Base-by-base conservation (phyloP, 2,888 invertebrate genomes). In the Thereva unica region DNA sequence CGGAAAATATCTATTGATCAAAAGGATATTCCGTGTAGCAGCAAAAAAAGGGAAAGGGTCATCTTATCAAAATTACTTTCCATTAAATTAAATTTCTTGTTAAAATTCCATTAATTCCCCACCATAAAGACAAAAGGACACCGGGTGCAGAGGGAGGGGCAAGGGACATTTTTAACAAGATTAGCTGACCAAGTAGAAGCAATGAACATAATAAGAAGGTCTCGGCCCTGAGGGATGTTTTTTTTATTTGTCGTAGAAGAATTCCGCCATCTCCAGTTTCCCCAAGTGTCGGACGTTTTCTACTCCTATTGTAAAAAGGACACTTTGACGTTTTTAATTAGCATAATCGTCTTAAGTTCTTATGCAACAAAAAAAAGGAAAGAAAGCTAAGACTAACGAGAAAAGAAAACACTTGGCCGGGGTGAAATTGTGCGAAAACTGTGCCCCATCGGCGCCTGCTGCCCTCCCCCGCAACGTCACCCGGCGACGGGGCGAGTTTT, bases 81-180 rank as follows among this genome's bases (percentile, higher is more conserved):
- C 49, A 61, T 61, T 61, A 61, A 61, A 50, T 59, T 61, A 61
- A 61, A 61, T 61, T 50, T 61, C 61, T 50, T 61, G 40, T 61
- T 50, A 50, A 61, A 61, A 61, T 50, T 61, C 61, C 40, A 49
- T 50, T 61, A 50, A 61, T 41, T 50, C 50, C 41, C 61, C 41
- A 50, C 49, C 50, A 42, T 23, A 23, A 61, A 61, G 50, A 61
- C 61, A 61, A 61, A 41, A 23, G 23, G 23, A 23, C 23, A 23
- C 23, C 23, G 2, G 23, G 23, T 41, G 61, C 49, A 49, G 50
- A 50, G 49, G 50, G 50, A n/a, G n/a, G 23, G 49, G 42, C 34
- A 49, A 49, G 41, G 50, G 61, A 50, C 50, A 61, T 50, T 61
- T 59, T 50, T 61, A 61, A 61, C 40, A 50, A 42, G 61, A 61